Base-by-base conservation (phyloP, 2,888 invertebrate species). In the Ophioninae sp. region DNA sequence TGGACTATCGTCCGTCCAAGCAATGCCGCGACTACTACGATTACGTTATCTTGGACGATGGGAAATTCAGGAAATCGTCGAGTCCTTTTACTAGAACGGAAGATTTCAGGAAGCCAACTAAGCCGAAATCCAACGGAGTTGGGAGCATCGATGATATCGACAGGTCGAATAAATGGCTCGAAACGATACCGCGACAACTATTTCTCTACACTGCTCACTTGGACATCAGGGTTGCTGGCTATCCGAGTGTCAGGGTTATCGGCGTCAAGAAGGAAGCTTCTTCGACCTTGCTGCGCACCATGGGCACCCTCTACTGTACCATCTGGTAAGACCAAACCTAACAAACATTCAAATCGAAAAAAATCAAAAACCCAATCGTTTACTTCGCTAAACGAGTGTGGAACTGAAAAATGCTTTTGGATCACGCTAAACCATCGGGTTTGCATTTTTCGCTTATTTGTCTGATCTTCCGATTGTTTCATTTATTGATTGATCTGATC, bases 201-300 rank as follows among this genome's bases (percentile, higher is more conserved):
- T 91, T 91, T 88, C 90, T 91, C 85, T 91, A 91, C 86, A 90
- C 91, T 83, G 91, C 90, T 85, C 91, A 91, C 90, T 89, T 91
- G 87, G 91, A 91, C 85, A 88, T 90, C 79, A 88, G 91, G 88
- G 89, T 91, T 71, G 85, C 88, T 86, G 88, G 90, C 83, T 91
- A 91, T 87, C 91, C 91, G 67, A 90, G 91, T 87, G 89, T 91
- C 86, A 89, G 91, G 87, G 91, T 91, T 90, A 91, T 91, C 89
- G 91, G 90, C 89, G 91, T 91, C 88, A 91, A 91, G 88, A 91
- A 90, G 85, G 91, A 89, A 88, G 88, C 89, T 80, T 86, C 90
- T 63, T 88, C 88, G 86, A 76, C 79, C 69, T 76, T 84, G 64
- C 68, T 82, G 74, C 65, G 61, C 23, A 87, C 90, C 86, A 89